phyloP scores from a whole-genome alignment of 2,797 vertebrate genomes.

The Sebastes alutus region DNA sequence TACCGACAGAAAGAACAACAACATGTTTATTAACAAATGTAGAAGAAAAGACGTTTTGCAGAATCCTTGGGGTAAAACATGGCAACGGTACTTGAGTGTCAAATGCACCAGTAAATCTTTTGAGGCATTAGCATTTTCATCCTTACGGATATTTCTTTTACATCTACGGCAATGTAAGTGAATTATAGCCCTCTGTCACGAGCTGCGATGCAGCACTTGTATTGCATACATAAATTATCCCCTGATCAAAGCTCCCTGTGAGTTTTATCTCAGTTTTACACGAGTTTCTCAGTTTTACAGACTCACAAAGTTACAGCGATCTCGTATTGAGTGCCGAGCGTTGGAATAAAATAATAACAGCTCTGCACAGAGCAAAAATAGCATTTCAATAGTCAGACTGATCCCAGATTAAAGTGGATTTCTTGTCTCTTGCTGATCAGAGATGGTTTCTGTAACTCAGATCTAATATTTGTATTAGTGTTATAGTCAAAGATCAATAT shows the following conservation, averaged over 20 bases:
- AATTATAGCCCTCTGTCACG: conserved; percentile 61
- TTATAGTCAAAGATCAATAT: background rate
- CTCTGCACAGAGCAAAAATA: conserved; percentile 9
- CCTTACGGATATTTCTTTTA: conserved; percentile 52
- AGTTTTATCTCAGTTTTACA: conserved; percentile 44
- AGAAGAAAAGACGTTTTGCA: conserved; percentile 10
- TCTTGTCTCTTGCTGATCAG: background rate
- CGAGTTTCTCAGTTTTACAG: conserved; percentile 54
- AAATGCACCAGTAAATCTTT: conserved; percentile 51
- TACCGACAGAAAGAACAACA: conserved; percentile 11
- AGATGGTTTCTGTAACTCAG: background rate
- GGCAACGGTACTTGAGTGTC: conserved; percentile 7
- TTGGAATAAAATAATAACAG: conserved; percentile 44
- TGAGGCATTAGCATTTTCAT: conserved; percentile 66
- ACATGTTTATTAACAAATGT: conserved; percentile 13
- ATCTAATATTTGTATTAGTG: background rate
- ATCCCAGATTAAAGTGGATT: background rate
- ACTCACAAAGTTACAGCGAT: conserved; percentile 42
- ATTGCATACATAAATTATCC: conserved; percentile 65
- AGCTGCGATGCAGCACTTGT: conserved; percentile 46
- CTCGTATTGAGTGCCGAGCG: conserved; percentile 28
- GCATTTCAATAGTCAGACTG: background rate
- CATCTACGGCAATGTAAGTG: conserved; percentile 50
- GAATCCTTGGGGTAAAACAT: conserved; percentile 31
- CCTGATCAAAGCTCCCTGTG: conserved; percentile 61